Percentiles rank a stretch among this genome's conserved stretches.
Conservation (phyloP, 2,797 vertebrate genomes). For the Acanthiza pusilla region DNA sequence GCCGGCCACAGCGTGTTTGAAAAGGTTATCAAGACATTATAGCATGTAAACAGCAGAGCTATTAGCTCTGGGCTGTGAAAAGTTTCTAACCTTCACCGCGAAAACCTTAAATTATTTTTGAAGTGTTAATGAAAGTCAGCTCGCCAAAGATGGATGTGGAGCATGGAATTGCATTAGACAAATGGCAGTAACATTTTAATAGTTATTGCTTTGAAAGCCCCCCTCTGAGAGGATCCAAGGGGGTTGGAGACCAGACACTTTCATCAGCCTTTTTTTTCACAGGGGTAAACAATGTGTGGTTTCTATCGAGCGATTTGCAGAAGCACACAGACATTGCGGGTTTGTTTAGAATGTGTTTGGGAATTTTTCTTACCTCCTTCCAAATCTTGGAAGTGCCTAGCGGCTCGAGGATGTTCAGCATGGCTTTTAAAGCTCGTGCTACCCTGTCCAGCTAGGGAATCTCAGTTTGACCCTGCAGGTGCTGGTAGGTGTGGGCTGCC, state of each 20-base stretch:
- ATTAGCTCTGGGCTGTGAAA: constrained; percentile 76
- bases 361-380: neutral
- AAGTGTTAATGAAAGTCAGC: constrained; percentile 78
- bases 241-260: constrained; percentile 42
- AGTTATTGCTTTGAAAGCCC: constrained; percentile 69
- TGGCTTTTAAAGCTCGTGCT: neutral
- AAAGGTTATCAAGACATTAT: constrained; percentile 77
- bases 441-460: neutral
- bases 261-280: neutral
- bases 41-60: constrained; percentile 75
- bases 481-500: neutral
- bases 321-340: neutral
- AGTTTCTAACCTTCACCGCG: constrained; percentile 76
- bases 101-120: constrained; percentile 79
- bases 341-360: neutral
- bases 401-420: neutral
- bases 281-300: neutral
- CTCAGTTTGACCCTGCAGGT: neutral
- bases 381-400: neutral
- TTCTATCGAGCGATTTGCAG: neutral
- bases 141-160: constrained; percentile 73
- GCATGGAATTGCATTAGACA: constrained; percentile 74
- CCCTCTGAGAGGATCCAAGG: constrained; percentile 43
- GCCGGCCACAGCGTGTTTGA: constrained; percentile 66
- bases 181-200: constrained; percentile 77